These are phyloP conservation scores for Phalacrocorax carbo DNA, from an alignment of 2,113 vertebrate genomes.

Conservation along the genomic window DNA sequence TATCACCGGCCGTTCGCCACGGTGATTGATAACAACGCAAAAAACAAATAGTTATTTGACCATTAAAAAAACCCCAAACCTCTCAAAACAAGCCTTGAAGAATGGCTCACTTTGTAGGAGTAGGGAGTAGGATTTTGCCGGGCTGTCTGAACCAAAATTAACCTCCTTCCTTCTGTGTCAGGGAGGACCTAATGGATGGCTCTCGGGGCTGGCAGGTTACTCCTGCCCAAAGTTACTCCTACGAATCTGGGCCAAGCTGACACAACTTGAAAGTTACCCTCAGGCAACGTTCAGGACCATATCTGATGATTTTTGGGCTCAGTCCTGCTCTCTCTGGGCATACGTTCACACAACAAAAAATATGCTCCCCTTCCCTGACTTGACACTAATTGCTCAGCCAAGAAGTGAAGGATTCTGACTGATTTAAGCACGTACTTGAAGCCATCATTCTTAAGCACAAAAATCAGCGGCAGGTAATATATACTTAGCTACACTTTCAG, in stretches of 20 bases:
- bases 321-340: conserved; percentile 2
- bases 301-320: conserved; percentile 34
- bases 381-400: conserved; percentile 34
- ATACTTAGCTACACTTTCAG: background rate
- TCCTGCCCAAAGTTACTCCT: background rate
- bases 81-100: conserved; percentile 23
- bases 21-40: conserved; percentile 23
- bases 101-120: background rate
- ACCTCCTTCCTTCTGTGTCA: conserved; percentile 31
- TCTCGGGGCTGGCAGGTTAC: background rate
- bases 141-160: conserved; percentile 60
- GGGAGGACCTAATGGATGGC: conserved; percentile 9
- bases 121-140: background rate
- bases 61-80: background rate
- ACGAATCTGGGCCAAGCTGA: background rate
- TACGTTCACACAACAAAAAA: conserved; percentile 39
- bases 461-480: background rate
- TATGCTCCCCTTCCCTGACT: conserved; percentile 13
- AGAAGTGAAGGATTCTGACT: conserved; percentile 3
- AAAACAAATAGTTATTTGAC: conserved; percentile 53
- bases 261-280: conserved; percentile 11
- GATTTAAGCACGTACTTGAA: background rate
- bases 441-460: background rate
- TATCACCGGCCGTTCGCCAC: background rate
- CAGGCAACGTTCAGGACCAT: conserved; percentile 1